These are phyloP conservation scores for Buphagus erythrorhynchus DNA, from an alignment of 2,797 vertebrate species.

Conservation along the genomic window DNA sequence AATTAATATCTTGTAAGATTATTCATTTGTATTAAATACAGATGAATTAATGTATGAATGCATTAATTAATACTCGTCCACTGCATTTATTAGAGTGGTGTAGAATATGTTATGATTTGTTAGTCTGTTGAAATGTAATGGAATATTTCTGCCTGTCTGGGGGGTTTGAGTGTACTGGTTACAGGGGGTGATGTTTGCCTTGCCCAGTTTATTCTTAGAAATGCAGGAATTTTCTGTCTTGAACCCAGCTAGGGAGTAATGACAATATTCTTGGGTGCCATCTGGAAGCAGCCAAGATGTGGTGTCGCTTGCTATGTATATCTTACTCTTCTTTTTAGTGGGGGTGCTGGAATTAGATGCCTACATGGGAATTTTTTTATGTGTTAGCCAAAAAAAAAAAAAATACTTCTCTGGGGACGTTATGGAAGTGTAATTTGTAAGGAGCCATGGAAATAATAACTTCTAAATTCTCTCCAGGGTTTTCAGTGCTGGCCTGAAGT, in stretches of 20 bases:
- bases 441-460: neutral
- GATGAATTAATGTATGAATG: neutral
- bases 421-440: neutral
- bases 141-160: neutral
- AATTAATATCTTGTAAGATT: neutral
- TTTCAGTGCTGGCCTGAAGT: neutral
- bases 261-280: neutral
- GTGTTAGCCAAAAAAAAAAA: neutral
- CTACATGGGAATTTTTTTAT: neutral
- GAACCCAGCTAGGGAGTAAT: neutral
- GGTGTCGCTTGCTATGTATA: neutral
- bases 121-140: neutral
- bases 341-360: neutral
- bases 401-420: neutral
- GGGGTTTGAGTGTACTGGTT: neutral
- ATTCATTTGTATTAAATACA: neutral
- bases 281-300: neutral
- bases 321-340: neutral
- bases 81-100: neutral
- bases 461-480: neutral
- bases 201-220: neutral
- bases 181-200: neutral
- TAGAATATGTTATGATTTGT: neutral
- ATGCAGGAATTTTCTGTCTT: neutral
- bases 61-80: neutral